These are phyloP conservation scores for Platycheirus albimanus DNA, from an alignment of 2,888 invertebrate species.

Conservation along the genomic window DNA sequence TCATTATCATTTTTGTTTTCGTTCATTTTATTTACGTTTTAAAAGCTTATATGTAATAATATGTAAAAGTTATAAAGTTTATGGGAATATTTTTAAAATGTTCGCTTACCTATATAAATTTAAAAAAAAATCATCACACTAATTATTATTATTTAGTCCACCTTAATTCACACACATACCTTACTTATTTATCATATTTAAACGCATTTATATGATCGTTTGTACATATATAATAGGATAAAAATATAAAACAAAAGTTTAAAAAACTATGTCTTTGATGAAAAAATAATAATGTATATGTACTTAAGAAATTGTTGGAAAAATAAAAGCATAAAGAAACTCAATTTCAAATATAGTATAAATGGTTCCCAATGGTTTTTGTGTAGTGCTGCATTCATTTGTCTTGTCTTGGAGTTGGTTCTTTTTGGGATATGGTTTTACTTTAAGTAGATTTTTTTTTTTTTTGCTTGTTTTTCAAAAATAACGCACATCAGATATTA, in stretches of 20 bases:
- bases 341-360: neutral
- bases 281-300: constrained; percentile 30
- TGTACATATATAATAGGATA: constrained; percentile 17
- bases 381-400: too few species aligned
- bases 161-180: neutral
- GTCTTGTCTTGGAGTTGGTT: constrained; percentile 5
- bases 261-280: neutral
- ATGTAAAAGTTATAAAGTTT: too few species aligned
- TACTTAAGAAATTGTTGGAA: constrained; percentile 20
- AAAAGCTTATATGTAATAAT: neutral
- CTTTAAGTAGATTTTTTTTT: neutral
- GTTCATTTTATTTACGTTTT: neutral
- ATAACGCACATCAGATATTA: constrained; percentile 6
- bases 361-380: neutral
- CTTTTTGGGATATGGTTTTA: constrained; percentile 27
- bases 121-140: neutral
- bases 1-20: neutral
- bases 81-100: too few species aligned
- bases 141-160: too few species aligned
- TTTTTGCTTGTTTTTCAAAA: constrained; percentile 1
- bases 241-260: neutral
- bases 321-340: constrained; percentile 33
- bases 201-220: constrained; percentile 10
- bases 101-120: constrained; percentile 13
- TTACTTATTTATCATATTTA: constrained; percentile 2